phyloP scores from a whole-genome alignment of 2,113 vertebrate genomes.

The Tringa solitaria region DNA sequence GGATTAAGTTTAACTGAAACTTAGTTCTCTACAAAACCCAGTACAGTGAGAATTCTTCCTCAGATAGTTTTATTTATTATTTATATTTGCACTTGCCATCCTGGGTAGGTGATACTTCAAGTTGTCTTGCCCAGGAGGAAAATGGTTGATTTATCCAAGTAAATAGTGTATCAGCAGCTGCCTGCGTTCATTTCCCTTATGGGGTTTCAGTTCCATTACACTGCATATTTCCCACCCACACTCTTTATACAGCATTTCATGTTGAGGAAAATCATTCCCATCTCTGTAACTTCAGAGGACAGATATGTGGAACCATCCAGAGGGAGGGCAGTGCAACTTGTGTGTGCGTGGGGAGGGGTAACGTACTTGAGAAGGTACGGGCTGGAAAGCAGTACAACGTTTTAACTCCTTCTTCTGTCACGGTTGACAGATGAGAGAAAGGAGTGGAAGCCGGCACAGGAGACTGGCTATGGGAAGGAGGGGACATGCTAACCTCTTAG shows the following conservation, averaged over 20 bases:
- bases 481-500: background rate
- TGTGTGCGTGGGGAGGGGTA: background rate
- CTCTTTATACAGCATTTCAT: constrained; percentile 47
- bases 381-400: background rate
- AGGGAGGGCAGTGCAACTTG: constrained; percentile 12
- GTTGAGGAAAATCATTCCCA: constrained; percentile 46
- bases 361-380: background rate
- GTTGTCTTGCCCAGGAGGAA: constrained; percentile 51
- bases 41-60: constrained; percentile 65
- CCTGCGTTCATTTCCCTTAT: constrained; percentile 52
- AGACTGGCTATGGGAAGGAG: background rate
- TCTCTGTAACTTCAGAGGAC: constrained; percentile 40
- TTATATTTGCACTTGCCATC: constrained; percentile 69
- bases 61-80: constrained; percentile 68
- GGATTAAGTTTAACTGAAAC: constrained; percentile 80
- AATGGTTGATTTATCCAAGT: constrained; percentile 71
- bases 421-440: background rate
- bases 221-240: constrained; percentile 36
- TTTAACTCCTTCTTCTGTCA: constrained; percentile 33
- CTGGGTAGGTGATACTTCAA: constrained; percentile 64
- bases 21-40: constrained; percentile 60
- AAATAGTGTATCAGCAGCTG: constrained; percentile 61
- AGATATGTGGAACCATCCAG: constrained; percentile 29
- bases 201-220: constrained; percentile 59
- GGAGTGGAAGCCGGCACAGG: background rate